Conservation (phyloP, 2,888 invertebrate species). For the Cheilosia variabilis region DNA sequence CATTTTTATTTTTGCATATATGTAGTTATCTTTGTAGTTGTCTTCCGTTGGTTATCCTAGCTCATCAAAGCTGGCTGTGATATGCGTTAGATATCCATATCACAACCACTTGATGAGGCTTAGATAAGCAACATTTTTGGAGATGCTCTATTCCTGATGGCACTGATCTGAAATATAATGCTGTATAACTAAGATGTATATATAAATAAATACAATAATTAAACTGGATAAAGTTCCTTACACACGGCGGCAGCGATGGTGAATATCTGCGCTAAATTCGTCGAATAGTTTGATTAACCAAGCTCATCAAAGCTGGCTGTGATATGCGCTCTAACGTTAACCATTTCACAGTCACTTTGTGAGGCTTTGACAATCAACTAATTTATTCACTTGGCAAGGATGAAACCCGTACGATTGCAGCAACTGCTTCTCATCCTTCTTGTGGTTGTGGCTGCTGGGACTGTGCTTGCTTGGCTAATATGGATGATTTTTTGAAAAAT, state of each 20-base stretch:
- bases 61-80: slow-evolving; percentile 99
- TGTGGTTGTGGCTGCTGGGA: not conserved
- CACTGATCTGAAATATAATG: slow-evolving; percentile 12
- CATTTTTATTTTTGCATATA: not conserved
- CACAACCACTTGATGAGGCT: slow-evolving; percentile 94
- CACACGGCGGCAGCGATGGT: not conserved
- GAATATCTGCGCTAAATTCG: slow-evolving; percentile 13
- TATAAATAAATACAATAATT: not conserved
- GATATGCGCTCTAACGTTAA: slow-evolving; percentile 89
- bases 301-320: slow-evolving; percentile 99
- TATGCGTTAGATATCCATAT: slow-evolving; percentile 89
- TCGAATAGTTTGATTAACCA: slow-evolving; percentile 81
- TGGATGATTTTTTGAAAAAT: slow-evolving; percentile 74
- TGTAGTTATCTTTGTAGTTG: slow-evolving; percentile 77
- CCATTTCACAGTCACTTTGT: slow-evolving; percentile 95
- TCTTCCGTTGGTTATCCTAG: slow-evolving; percentile 85
- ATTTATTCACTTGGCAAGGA: slow-evolving; percentile 30
- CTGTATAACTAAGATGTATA: not conserved
- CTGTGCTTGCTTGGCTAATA: not conserved
- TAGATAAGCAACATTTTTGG: slow-evolving; percentile 83
- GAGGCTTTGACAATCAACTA: slow-evolving; percentile 83
- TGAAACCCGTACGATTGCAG: not conserved
- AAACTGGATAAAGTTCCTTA: not conserved
- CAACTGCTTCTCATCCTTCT: not conserved
- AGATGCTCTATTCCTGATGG: not conserved